Percentiles rank a stretch among this genome's conserved stretches.
These are phyloP conservation scores for Hydractinia echinata DNA, from an alignment of 30 jellyfish, hydroid and myxozoan species.

Conservation along the genomic window DNA sequence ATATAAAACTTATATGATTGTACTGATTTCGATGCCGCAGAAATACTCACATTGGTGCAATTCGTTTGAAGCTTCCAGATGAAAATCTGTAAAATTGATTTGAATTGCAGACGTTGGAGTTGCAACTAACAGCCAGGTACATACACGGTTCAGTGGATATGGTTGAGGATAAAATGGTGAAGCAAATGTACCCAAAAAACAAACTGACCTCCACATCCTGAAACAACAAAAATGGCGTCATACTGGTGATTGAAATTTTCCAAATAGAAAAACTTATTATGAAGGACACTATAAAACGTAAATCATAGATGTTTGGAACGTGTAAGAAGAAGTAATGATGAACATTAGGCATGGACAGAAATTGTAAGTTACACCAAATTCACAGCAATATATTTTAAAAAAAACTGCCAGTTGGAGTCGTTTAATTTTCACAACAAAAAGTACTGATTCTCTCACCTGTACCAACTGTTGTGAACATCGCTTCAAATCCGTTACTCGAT, in stretches of 20 bases:
- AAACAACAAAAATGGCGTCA: neutral
- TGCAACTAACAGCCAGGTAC: constrained; percentile 5
- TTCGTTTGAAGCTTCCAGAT: neutral
- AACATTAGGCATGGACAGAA: no score
- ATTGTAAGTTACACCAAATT: no score
- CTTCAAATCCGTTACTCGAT: neutral
- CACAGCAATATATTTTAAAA: no score
- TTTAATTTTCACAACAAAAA: no score
- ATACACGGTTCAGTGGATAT: constrained; percentile 2
- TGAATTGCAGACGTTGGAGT: neutral
- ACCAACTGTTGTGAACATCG: neutral
- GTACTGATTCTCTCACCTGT: neutral
- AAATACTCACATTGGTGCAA: neutral
- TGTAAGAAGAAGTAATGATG: no score
- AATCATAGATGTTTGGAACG: no score
- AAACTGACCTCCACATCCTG: neutral
- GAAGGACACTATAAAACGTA: no score
- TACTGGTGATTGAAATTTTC: no score
- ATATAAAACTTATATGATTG: no score
- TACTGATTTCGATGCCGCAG: neutral
- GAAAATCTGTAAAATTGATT: neutral
- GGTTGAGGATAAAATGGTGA: neutral
- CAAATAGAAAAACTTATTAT: no score
- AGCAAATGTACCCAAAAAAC: neutral
- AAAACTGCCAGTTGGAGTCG: no score